phyloP scores from a whole-genome alignment of 2,113 vertebrate species.

The Amia ocellicauda region DNA sequence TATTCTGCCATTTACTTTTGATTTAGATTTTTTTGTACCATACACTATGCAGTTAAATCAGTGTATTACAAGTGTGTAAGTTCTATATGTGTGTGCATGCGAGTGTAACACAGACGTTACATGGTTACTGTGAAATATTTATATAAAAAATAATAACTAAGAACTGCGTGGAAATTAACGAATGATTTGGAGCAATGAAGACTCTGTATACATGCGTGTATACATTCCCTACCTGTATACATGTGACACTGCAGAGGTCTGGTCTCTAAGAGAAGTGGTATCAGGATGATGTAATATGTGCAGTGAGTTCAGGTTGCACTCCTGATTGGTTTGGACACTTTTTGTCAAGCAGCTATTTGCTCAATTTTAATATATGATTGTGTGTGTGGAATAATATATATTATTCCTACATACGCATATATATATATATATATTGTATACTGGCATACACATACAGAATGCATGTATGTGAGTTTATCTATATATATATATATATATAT shows the following conservation, averaged over 20 bases:
- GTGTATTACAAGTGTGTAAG: conserved; percentile 21
- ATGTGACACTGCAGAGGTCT: background rate
- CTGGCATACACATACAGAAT: conserved; percentile 10
- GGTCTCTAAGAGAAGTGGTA: no score
- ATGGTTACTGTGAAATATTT: conserved; percentile 47
- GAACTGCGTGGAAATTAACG: conserved; percentile 11
- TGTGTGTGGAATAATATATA: background rate
- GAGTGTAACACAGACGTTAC: conserved; percentile 19
- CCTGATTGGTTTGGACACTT: conserved; percentile 9
- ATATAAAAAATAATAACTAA: conserved; percentile 26
- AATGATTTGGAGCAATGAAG: conserved; percentile 33
- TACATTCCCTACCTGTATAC: conserved; percentile 12
- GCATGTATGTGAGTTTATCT: conserved; percentile 22
- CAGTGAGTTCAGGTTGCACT: conserved; percentile 1
- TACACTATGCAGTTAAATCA: conserved; percentile 27
- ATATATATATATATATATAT: no score
- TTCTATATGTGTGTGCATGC: conserved; percentile 17
- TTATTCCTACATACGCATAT: conserved; percentile 4
- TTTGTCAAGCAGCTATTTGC: conserved; percentile 17
- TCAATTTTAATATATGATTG: conserved; percentile 10
- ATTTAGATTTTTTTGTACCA: conserved; percentile 20
- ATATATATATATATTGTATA: no score
- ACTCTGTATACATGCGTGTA: conserved; percentile 23
- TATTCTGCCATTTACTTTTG: conserved; percentile 29
- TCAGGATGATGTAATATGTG: background rate